Conservation (phyloP, 2,113 vertebrate species). For the Pungitius pungitius region DNA sequence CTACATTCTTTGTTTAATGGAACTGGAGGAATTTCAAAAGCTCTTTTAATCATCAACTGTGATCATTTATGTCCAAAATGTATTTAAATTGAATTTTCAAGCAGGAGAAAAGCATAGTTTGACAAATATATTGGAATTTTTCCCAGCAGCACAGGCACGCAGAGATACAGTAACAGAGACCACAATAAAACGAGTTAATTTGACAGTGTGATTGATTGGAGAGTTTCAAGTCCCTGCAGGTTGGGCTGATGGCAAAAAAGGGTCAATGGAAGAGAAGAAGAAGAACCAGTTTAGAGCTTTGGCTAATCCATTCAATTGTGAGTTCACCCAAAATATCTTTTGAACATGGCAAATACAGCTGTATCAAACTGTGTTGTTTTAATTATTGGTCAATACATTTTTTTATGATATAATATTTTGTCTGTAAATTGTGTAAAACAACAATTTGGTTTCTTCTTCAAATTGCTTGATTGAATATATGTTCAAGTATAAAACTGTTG, state of each 20-base stretch:
- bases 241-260: conserved; percentile 7
- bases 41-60: background rate
- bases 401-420: background rate
- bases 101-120: background rate
- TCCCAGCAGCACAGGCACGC: background rate
- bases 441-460: no score
- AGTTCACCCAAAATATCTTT: background rate
- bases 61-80: background rate
- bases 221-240: conserved; percentile 37
- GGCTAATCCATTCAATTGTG: background rate
- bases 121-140: background rate
- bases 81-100: background rate
- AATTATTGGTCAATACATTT: background rate
- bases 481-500: no score
- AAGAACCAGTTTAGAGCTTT: background rate
- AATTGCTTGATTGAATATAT: no score
- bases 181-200: background rate
- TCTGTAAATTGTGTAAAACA: background rate
- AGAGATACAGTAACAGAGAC: conserved; percentile 12
- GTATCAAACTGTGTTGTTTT: background rate
- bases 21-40: background rate
- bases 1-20: background rate
- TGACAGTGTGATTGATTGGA: conserved; percentile 41
- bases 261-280: background rate
- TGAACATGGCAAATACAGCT: no score